Base-by-base conservation (phyloP, 1,140 invertebrate species). In the Mercenaria mercenaria region DNA sequence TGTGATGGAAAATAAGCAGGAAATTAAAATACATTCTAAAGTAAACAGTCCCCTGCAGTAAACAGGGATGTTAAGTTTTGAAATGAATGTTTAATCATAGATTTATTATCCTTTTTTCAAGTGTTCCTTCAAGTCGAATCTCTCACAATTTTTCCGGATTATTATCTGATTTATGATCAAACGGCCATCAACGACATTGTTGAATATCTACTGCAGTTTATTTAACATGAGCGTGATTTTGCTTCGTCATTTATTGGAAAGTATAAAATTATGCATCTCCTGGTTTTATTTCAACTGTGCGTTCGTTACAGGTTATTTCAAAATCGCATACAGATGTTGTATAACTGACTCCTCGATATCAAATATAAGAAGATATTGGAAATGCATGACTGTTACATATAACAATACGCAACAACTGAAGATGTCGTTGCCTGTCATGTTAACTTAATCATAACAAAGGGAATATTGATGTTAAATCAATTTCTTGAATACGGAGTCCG, bases 281-380 rank as follows among this genome's bases (percentile, higher is more conserved):
- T n/a, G 56, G 26, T 10, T 59, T 4, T n/a, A n/a, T n/a, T n/a
- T n/a, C n/a, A n/a, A n/a, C n/a, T n/a, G n/a, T n/a, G n/a, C n/a
- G n/a, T n/a, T n/a, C n/a, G n/a, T 47, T 47, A 23, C 11, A 1
- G 37, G n/a, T 29, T 20, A 72, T 72, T 72, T 72, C 34, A 39
- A 72, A 72, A 72, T 72, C 2, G 15, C 20, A 1, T 18, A n/a
- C 34, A 72, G 34, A 26, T 64, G n/a, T 64, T 64, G 29, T 64
- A 29, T 64, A 64, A 29, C n/a, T n/a, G 8, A 29, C 26, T 20
- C 26, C 29, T 64, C 20, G 26, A n/a, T 1, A 64, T 29, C n/a
- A 29, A n/a, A 32, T 72, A 15, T 72, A 39, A 72, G 23, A 39
- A 23, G 37, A 72, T 72, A 72, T 72, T 72, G 67, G 67, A 72